These are phyloP conservation scores for Apamea epomidion DNA, from an alignment of 2,888 invertebrate genomes.

Conservation along the genomic window DNA sequence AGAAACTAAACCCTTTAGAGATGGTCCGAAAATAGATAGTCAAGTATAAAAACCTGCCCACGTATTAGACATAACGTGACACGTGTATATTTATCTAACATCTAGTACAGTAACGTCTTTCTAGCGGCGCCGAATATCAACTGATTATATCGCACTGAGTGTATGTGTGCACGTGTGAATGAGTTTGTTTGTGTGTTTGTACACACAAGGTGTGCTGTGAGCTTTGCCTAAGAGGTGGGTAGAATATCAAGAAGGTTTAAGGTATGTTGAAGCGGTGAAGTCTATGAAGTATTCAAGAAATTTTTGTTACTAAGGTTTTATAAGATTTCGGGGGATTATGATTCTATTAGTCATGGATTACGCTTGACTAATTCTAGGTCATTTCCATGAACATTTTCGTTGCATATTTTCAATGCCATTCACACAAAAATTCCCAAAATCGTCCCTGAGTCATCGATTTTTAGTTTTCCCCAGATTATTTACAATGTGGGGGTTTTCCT, in stretches of 20 bases:
- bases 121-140: conserved; percentile 84
- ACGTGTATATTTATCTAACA: conserved; percentile 84
- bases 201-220: conserved; percentile 35
- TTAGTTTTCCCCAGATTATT: not conserved
- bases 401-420: not conserved
- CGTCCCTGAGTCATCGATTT: not conserved
- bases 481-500: not conserved
- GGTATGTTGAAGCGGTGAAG: conserved; percentile 23
- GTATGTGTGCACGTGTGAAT: conserved; percentile 66
- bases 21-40: conserved; percentile 65
- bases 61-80: conserved; percentile 83
- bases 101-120: conserved; percentile 82
- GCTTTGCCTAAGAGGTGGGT: conserved; percentile 45
- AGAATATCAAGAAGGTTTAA: conserved; percentile 48
- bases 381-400: not conserved
- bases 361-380: too few relatives aligned
- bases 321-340: not conserved
- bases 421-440: not conserved
- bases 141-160: conserved; percentile 71
- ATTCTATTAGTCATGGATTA: not conserved
- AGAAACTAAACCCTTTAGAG: conserved; percentile 65
- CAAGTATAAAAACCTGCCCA: conserved; percentile 74
- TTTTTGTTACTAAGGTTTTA: not conserved
- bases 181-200: conserved; percentile 61
- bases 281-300: conserved; percentile 3